Evolutionary conservation across 2,797 vertebrate genomes (phyloP), one percentile per base, ranked within the genome.

Genomic region (Malacoctenus gilli): DNA sequence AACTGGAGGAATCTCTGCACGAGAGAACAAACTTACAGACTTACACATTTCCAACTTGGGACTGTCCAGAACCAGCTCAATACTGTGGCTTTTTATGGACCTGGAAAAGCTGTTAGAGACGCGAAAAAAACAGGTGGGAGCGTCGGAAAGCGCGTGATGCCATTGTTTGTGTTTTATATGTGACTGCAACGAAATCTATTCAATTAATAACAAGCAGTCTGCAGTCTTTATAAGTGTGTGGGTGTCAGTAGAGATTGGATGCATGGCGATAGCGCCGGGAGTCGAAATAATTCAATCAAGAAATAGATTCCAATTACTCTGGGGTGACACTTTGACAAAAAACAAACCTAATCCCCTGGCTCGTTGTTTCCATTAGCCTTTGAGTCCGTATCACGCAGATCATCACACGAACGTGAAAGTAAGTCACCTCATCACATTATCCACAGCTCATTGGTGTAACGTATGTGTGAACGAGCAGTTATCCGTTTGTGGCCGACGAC

Each of bases 1-100:
- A 96, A 98, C 77, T 99, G 97, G 87, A 99, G 89, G 85, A 99
- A 98, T 89, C 91, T 95, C 96, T 99, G 90, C 21, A 89, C 47
- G 82, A 72, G 55, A 72, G n/a, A 10, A n/a, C n/a, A n/a, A n/a
- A n/a, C n/a, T n/a, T n/a, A n/a, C n/a, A n/a, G n/a, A n/a, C n/a
- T n/a, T n/a, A n/a, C n/a, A n/a, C n/a, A n/a, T n/a, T n/a, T n/a
- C n/a, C n/a, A n/a, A n/a, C n/a, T n/a, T n/a, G n/a, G n/a, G n/a
- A n/a, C n/a, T n/a, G n/a, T n/a, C n/a, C n/a, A n/a, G n/a, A n/a
- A n/a, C n/a, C n/a, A n/a, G n/a, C n/a, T n/a, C n/a, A n/a, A n/a
- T n/a, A n/a, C n/a, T n/a, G n/a, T n/a, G n/a, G n/a, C n/a, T n/a
- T n/a, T n/a, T n/a, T n/a, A n/a, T n/a, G n/a, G n/a, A n/a, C n/a